phyloP scores from a whole-genome alignment of 2,113 vertebrate species.

The Lepisosteus oculatus region DNA sequence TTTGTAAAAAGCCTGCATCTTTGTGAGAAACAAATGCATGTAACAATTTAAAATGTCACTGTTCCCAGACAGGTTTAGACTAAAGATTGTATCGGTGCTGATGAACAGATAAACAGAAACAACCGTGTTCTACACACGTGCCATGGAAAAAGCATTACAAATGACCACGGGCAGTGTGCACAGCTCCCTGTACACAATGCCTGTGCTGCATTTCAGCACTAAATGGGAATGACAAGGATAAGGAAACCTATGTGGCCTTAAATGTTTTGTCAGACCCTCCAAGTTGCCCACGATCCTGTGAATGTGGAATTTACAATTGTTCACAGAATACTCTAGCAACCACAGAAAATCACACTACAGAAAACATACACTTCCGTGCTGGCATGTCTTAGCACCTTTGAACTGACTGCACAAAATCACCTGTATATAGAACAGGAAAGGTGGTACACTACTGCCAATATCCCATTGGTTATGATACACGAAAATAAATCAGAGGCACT shows the following conservation, averaged over 20 bases:
- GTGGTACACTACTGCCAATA: too few relatives aligned
- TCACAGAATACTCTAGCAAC: too few relatives aligned
- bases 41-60: background rate
- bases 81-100: background rate
- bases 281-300: too few relatives aligned
- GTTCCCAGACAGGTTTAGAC: background rate
- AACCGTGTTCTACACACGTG: slow-evolving; percentile 2
- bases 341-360: too few relatives aligned
- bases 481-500: too few relatives aligned
- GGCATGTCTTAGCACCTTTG: too few relatives aligned
- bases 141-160: slow-evolving; percentile 6
- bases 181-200: background rate
- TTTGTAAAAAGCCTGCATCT: background rate
- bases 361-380: too few relatives aligned
- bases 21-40: background rate
- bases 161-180: background rate
- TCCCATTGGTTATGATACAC: too few relatives aligned
- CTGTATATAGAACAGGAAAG: too few relatives aligned
- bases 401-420: too few relatives aligned
- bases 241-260: slow-evolving; percentile 7
- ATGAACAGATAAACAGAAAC: background rate
- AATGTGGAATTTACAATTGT: too few relatives aligned
- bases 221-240: slow-evolving; percentile 45
- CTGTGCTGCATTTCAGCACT: slow-evolving; percentile 10
- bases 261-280: too few relatives aligned